Conservation (phyloP, 2,888 invertebrate species). For the Patella depressa region DNA sequence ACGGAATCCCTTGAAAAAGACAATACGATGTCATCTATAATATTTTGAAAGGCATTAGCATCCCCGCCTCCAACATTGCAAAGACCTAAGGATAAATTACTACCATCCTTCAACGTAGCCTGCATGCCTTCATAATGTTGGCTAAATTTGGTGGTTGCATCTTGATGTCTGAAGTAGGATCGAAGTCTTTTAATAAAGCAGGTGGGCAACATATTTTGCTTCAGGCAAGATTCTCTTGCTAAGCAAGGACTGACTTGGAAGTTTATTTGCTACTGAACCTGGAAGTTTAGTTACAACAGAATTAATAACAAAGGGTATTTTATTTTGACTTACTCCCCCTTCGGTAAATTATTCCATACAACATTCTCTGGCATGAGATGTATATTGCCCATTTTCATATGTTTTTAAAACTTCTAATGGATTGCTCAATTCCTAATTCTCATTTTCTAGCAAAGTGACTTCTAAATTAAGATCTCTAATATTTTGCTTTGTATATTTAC, state of each 20-base stretch:
- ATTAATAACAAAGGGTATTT: background rate
- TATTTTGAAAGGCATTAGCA: background rate
- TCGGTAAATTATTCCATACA: background rate
- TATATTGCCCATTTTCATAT: background rate
- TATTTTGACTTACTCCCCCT: background rate
- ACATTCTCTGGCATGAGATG: background rate
- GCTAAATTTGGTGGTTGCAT: conserved; percentile 11
- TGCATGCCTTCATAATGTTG: conserved; percentile 10
- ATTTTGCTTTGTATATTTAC: background rate
- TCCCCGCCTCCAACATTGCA: background rate
- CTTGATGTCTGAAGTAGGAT: background rate
- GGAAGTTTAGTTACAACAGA: background rate
- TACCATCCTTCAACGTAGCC: background rate
- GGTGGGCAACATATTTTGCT: background rate
- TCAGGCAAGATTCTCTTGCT: background rate
- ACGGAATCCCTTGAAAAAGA: background rate
- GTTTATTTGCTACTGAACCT: background rate
- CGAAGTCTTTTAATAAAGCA: background rate
- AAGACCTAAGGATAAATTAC: background rate
- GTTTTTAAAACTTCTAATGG: background rate
- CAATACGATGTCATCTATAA: background rate
- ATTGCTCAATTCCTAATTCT: too few relatives aligned
- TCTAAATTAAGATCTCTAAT: too few relatives aligned
- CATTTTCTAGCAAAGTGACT: too few relatives aligned
- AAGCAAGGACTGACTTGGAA: background rate